A percentile compares a stretch with the other conserved stretches of the same genome.
These are phyloP conservation scores for Saturnia pavonia DNA, from an alignment of 2,888 invertebrate species.

Conservation along the genomic window DNA sequence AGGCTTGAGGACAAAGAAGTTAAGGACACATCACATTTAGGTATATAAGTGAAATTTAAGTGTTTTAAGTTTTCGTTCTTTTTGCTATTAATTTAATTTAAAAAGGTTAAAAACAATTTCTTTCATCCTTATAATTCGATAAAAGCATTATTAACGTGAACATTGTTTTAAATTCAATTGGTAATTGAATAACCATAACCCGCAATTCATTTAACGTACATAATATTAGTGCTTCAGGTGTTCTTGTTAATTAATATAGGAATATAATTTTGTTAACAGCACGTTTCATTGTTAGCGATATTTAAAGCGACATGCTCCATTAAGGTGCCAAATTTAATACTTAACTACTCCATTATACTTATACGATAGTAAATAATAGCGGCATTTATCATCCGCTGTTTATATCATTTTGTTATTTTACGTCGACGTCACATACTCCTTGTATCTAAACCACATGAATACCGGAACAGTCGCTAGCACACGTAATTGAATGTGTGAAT, in stretches of 20 bases:
- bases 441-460: slow-evolving; percentile 35
- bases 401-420: slow-evolving; percentile 33
- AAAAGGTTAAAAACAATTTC: not conserved
- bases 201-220: not conserved
- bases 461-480: slow-evolving; percentile 56
- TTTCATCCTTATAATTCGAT: not conserved
- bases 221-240: slow-evolving; percentile 4
- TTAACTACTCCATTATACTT: slow-evolving; percentile 28
- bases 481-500: slow-evolving; percentile 54
- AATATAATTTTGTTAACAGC: slow-evolving; percentile 18
- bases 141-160: not conserved
- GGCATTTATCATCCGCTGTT: slow-evolving; percentile 27
- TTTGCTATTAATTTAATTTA: not conserved
- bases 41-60: not conserved
- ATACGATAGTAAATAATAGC: slow-evolving; percentile 30
- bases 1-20: no score
- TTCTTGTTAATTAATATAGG: slow-evolving; percentile 34
- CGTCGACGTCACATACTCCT: slow-evolving; percentile 28
- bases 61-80: not conserved
- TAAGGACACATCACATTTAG: slow-evolving; percentile 30
- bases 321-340: slow-evolving; percentile 35
- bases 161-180: not conserved
- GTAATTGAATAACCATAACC: not conserved
- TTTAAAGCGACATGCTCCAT: slow-evolving; percentile 31
- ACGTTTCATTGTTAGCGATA: slow-evolving; percentile 8